phyloP scores from a whole-genome alignment of 2,113 vertebrate genomes.

The Paralichthys olivaceus region DNA sequence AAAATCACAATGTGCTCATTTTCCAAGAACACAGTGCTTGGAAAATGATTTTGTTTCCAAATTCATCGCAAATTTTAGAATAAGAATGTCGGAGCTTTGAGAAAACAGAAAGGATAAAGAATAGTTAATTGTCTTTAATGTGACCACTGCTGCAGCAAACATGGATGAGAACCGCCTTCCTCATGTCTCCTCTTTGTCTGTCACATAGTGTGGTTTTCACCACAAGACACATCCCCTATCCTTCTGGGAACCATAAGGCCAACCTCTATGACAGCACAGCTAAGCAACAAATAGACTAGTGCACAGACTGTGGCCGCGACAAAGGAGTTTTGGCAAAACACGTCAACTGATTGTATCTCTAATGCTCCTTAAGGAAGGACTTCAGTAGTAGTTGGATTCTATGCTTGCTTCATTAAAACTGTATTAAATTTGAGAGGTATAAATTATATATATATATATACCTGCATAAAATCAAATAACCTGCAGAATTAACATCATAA shows the following conservation, averaged over 20 bases:
- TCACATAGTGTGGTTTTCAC: constrained; percentile 81
- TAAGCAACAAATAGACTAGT: constrained; percentile 55
- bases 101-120: constrained; percentile 50
- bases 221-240: constrained; percentile 76
- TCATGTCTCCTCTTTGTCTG: constrained; percentile 78
- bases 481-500: constrained; percentile 49
- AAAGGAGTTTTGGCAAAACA: constrained; percentile 32
- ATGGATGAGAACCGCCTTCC: constrained; percentile 69
- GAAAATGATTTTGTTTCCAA: constrained; percentile 33
- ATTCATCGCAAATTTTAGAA: constrained; percentile 16
- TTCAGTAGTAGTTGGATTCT: not conserved
- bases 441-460: constrained; percentile 4
- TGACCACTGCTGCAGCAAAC: constrained; percentile 69
- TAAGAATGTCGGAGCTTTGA: constrained; percentile 5
- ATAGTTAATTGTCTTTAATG: constrained; percentile 62
- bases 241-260: constrained; percentile 75
- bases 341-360: constrained; percentile 5
- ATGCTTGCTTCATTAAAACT: not conserved
- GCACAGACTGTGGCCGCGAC: constrained; percentile 41
- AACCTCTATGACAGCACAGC: constrained; percentile 55
- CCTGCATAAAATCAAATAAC: not conserved
- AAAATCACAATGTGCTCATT: constrained; percentile 9
- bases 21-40: constrained; percentile 2
- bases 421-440: constrained; percentile 10
- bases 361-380: constrained; percentile 5